Evolutionary conservation across 2,113 vertebrate species (phyloP), one percentile per base, ranked within the genome.

Genomic region (Salvator merianae): DNA sequence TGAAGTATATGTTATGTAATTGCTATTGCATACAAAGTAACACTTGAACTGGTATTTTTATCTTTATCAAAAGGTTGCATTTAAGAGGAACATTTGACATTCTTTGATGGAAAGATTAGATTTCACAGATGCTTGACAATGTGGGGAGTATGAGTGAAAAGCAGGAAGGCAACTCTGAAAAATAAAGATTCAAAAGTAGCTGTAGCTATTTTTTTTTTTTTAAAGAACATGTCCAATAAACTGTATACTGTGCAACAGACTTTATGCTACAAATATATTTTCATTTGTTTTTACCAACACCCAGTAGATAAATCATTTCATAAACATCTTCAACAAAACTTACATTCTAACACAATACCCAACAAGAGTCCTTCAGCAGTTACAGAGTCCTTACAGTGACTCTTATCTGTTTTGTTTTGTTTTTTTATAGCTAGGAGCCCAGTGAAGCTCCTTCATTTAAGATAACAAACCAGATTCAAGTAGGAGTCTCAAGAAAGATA

Each of bases 371-470:
- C 59, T 83, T 20, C 55, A 59, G 16, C n/a, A n/a, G n/a, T n/a
- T n/a, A n/a, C n/a, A n/a, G 8, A 20, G 5, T 77, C 0, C 16
- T 86, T 87, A 84, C 55, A 34, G 13, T 84, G 18, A 53, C 68
- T 3, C 24, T 78, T 71, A 47, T 1, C 28, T 59, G 66, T 84
- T 77, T 53, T 86, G 73, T 1, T 18, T 20, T 20, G 66, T 82
- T 72, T 24, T 18, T 81, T 69, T 85, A 77, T 77, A 30, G 40
- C 18, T 38, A 83, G 14, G 22, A 70, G 82, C 24, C 69, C 76
- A 68, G 83, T 50, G 86, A 69, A 72, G 63, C 72, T 7, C 22
- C 32, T 79, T 30, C 72, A 79, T 83, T 87, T 89, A 79, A 66
- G 78, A 59, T 9, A 84, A 40, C 20, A 79, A 88, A 53, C n/a